Evolutionary conservation across 2,797 vertebrate genomes (phyloP).

Genomic region (Ctenochaetus hawaiiensis): DNA sequence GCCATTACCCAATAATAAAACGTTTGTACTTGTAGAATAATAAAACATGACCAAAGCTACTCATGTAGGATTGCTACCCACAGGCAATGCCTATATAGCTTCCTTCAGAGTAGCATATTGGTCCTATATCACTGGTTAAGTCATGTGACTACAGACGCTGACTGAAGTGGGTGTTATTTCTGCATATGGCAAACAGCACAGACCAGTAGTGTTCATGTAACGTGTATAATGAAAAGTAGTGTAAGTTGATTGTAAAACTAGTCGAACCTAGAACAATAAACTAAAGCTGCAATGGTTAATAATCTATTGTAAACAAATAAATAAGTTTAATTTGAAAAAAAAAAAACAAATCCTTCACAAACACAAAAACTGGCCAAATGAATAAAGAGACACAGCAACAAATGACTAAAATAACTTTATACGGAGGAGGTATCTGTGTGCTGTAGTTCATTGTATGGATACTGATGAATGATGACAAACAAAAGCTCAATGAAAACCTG

Average conservation of each 20-base stretch:
- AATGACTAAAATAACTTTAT: conserved; percentile 40
- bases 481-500: conserved; percentile 20
- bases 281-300: conserved; percentile 71
- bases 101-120: not conserved
- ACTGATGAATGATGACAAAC: conserved; percentile 22
- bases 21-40: not conserved
- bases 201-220: conserved; percentile 15
- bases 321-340: conserved; percentile 65
- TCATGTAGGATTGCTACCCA: not conserved
- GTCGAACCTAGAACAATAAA: conserved; percentile 57
- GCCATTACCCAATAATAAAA: not conserved
- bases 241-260: conserved; percentile 67
- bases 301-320: conserved; percentile 82
- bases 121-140: not conserved
- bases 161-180: not conserved
- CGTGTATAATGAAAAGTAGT: conserved; percentile 57
- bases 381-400: conserved; percentile 67
- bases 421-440: conserved; percentile 81
- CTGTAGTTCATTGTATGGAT: conserved; percentile 50
- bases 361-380: conserved; percentile 68
- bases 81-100: not conserved
- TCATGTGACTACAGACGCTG: not conserved
- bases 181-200: not conserved
- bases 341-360: conserved; percentile 77
- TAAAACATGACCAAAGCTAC: not conserved